A percentile compares a stretch with the other conserved stretches of the same genome.
Evolutionary conservation across 2,888 invertebrate species (phyloP).

Genomic region (Acronicta aceris): DNA sequence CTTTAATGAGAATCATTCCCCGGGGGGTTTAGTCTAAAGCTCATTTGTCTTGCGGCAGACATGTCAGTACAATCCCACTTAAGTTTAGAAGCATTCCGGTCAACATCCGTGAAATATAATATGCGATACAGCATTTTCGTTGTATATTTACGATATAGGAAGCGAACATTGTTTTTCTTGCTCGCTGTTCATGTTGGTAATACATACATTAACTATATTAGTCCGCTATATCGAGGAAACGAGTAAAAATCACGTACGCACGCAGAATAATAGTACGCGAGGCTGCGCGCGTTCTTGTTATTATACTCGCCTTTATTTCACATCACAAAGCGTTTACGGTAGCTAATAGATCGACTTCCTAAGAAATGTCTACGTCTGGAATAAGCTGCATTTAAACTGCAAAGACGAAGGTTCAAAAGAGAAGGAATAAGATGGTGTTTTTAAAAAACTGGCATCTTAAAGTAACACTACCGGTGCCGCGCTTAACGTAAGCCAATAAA

Average conservation of each 20-base stretch:
- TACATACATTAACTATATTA: slow-evolving; percentile 49
- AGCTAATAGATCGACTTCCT: background rate
- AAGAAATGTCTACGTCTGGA: background rate
- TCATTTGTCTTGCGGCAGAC: no score
- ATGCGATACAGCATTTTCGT: slow-evolving; percentile 14
- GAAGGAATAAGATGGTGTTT: no score
- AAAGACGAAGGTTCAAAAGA: no score
- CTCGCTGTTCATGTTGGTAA: slow-evolving; percentile 44
- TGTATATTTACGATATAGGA: slow-evolving; percentile 32
- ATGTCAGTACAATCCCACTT: no score
- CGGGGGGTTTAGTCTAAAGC: no score
- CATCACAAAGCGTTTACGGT: slow-evolving; percentile 22
- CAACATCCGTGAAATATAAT: no score
- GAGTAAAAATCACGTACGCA: slow-evolving; percentile 54
- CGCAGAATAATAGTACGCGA: slow-evolving; percentile 53
- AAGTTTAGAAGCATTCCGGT: no score
- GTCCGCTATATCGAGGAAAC: slow-evolving; percentile 36
- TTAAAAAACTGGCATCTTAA: no score
- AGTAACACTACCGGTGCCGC: background rate
- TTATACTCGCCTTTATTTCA: slow-evolving; percentile 35
- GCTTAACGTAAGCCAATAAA: slow-evolving; percentile 39
- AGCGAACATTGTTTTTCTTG: slow-evolving; percentile 41
- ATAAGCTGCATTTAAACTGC: background rate
- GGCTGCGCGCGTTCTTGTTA: slow-evolving; percentile 14
- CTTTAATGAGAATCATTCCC: no score